Percentiles rank a stretch among this genome's conserved stretches.
Evolutionary conservation across 1,140 invertebrate genomes (phyloP).

Genomic region (Drosophila kurseongensis): DNA sequence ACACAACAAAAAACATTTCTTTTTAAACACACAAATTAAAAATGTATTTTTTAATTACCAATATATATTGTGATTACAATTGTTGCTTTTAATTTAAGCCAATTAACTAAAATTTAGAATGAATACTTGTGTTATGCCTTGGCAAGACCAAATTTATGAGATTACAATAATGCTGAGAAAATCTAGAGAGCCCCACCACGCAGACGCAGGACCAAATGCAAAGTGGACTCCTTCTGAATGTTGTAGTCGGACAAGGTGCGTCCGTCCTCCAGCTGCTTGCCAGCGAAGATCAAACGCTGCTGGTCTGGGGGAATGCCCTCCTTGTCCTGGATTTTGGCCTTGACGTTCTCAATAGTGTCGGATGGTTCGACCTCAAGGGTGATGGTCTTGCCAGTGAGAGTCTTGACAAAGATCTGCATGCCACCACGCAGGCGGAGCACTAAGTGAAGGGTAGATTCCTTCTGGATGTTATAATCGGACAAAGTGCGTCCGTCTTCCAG

Average conservation of each 20-base stretch:
- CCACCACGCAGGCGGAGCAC: slow-evolving; percentile 92
- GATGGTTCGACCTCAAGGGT: slow-evolving; percentile 91
- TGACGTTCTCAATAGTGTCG: slow-evolving; percentile 92
- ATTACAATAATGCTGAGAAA: slow-evolving; percentile 35
- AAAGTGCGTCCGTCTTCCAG: slow-evolving; percentile 90
- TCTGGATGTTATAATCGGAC: slow-evolving; percentile 93
- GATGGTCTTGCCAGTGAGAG: slow-evolving; percentile 91
- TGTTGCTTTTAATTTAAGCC: background rate
- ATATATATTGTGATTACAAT: slow-evolving; percentile 7
- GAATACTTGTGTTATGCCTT: slow-evolving; percentile 16
- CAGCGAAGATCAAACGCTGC: slow-evolving; percentile 90
- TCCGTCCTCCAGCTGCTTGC: slow-evolving; percentile 91
- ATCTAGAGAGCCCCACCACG: slow-evolving; percentile 77
- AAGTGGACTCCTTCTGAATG: slow-evolving; percentile 93
- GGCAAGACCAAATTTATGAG: slow-evolving; percentile 19
- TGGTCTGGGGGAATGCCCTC: slow-evolving; percentile 94
- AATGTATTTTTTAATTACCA: slow-evolving; percentile 18
- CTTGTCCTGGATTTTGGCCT: slow-evolving; percentile 92
- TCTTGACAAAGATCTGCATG: slow-evolving; percentile 92
- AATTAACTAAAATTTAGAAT: slow-evolving; percentile 21
- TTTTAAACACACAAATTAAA: slow-evolving; percentile 10
- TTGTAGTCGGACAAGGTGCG: slow-evolving; percentile 88
- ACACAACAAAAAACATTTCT: too few relatives aligned
- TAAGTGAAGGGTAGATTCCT: slow-evolving; percentile 95
- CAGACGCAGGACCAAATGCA: slow-evolving; percentile 90